phyloP scores from a whole-genome alignment of 2,113 vertebrate genomes.

The Bubo blakistoni region DNA sequence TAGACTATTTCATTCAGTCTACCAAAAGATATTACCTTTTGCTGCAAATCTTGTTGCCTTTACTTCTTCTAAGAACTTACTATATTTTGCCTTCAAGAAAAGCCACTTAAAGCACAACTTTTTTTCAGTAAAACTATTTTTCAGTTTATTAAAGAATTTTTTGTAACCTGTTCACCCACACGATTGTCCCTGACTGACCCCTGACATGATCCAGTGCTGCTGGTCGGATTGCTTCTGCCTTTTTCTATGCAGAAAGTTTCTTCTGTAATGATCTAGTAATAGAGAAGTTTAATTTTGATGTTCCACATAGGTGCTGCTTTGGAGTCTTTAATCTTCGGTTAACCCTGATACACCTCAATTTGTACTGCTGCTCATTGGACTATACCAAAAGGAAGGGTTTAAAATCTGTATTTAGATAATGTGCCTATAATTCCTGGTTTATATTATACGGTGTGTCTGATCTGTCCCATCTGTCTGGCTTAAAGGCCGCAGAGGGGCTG shows the following conservation, averaged over 20 bases:
- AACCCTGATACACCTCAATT: not conserved
- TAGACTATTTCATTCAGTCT: not conserved
- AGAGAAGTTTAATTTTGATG: not conserved
- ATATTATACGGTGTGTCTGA: not conserved
- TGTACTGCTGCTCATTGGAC: not conserved
- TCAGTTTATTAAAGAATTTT: not conserved
- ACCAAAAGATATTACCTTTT: not conserved
- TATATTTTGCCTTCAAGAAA: not conserved
- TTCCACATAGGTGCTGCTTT: not conserved
- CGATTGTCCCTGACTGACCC: not conserved
- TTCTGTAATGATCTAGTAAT: not conserved
- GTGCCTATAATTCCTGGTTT: not conserved
- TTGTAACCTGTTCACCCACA: not conserved
- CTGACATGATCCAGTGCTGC: not conserved
- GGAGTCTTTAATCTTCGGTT: not conserved
- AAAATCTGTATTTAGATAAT: not conserved
- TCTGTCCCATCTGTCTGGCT: not conserved
- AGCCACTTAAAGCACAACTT: not conserved
- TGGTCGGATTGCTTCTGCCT: fast-evolving
- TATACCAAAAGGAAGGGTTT: not conserved
- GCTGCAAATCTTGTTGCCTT: not conserved
- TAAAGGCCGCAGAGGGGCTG: not conserved
- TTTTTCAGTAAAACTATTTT: not conserved
- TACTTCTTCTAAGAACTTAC: not conserved
- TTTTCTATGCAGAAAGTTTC: not conserved